Conservation (phyloP, 2,888 invertebrate species). For the Zhengitettix transpicula region DNA sequence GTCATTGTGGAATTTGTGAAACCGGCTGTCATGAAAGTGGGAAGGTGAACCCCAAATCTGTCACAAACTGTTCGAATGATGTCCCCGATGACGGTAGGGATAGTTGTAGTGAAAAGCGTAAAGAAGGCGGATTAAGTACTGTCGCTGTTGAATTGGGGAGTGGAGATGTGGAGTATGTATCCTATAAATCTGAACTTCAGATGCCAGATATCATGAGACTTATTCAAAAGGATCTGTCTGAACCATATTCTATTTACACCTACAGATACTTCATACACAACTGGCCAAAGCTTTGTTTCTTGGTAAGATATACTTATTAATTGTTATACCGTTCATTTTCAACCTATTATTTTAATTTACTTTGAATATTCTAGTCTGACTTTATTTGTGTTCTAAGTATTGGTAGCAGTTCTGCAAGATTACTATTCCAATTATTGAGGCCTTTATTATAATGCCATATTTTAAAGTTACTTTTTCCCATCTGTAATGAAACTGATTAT, state of each 20-base stretch:
- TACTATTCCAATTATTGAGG: too few relatives aligned
- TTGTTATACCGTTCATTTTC: too few relatives aligned
- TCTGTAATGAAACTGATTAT: too few relatives aligned
- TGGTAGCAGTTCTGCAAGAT: too few relatives aligned
- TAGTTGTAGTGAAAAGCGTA: slow-evolving; percentile 4
- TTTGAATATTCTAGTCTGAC: too few relatives aligned
- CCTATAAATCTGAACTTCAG: slow-evolving; percentile 88
- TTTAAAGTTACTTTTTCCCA: too few relatives aligned
- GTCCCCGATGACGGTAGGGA: slow-evolving; percentile 3
- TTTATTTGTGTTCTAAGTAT: too few relatives aligned
- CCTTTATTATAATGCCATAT: too few relatives aligned
- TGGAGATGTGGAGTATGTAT: slow-evolving; percentile 38
- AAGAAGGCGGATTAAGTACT: slow-evolving; percentile 1
- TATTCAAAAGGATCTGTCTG: slow-evolving; percentile 96
- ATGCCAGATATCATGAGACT: slow-evolving; percentile 98
- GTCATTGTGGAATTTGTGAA: slow-evolving; percentile 13
- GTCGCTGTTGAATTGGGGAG: not conserved
- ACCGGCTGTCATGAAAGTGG: slow-evolving; percentile 4
- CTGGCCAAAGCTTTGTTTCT: slow-evolving; percentile 97
- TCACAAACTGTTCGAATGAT: slow-evolving; percentile 5
- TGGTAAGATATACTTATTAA: too few relatives aligned
- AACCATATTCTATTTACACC: slow-evolving; percentile 99
- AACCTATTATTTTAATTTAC: too few relatives aligned
- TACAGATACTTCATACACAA: slow-evolving; percentile 99
- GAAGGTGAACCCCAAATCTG: slow-evolving; percentile 3